Evolutionary conservation across 2,888 invertebrate genomes (phyloP), one percentile per base, ranked within the genome.

Genomic region (Clepsis dumicolana): DNA sequence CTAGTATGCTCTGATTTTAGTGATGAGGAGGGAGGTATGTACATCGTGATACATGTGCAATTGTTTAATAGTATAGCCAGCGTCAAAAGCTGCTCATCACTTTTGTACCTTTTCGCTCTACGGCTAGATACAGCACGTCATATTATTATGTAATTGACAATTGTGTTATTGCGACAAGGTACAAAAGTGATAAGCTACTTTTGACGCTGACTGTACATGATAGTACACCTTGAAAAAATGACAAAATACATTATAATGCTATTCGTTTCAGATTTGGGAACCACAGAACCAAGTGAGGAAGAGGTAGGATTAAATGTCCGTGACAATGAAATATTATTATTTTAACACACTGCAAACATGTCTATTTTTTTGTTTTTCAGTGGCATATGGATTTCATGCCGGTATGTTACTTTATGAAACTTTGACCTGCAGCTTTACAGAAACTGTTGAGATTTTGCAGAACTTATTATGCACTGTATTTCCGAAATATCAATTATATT

Each of bases 341-440:
- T 27, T 44, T 16, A 16, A 38, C 62, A 64, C 44, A 54, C 63
- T 59, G 56, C 2, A 5, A 4, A 16, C n/a, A 41, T n/a, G 4
- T 12, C 4, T 7, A 41, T n/a, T 52, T 64, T 18, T 72, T 72
- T 69, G 53, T 67, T 87, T 38, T 84, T 69, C 82, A 91, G 91
- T 91, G 91, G 91, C 91, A 91, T 74, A 91, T 91, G 91, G 91
- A 91, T 73, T 91, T 91, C 54, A 91, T 91, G 90, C 91, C 91
- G 21, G 56, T 65, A 35, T 21, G 63, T 70, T 60, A 21, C 24
- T 38, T 35, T 12, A 18, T n/a, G 16, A 38, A 38, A 38, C 12
- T 1, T 0, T 2, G n/a, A 14, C 2, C n/a, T 0, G 12, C 1
- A n/a, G 12, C 10, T 14, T 38, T 14, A n/a, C 14, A 12, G 38